Evolutionary conservation across 1,140 invertebrate species (phyloP), one percentile per base, ranked within the genome.

Genomic region (Helicoverpa zea): DNA sequence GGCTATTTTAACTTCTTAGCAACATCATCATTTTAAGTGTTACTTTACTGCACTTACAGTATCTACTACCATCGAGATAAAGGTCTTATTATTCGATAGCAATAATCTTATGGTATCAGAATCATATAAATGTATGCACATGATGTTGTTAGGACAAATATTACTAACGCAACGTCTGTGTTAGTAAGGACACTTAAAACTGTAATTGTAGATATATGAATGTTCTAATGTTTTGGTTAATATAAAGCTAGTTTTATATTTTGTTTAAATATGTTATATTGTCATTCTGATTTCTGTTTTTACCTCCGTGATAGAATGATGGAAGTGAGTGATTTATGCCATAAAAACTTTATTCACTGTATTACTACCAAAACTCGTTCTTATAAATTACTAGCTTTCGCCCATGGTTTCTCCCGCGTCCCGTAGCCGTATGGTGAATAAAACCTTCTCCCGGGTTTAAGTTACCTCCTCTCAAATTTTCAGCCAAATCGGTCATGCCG

Each of bases 81-180:
- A 68, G 14, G 64, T 68, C 64, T 68, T 68, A 68, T 51, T 68
- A 51, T n/a, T 14, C 18, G 64, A 68, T 68, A 68, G 13, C 43
- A 51, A 14, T 68, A 51, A 51, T 68, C 64, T 51, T 51, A 7
- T 16, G 29, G 1, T 66, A 66, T 66, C 63, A 66, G 10, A 23
- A 68, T 51, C 47, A n/a, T 23, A 49, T 68, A 51, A 43, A 9
- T 68, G 51, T 68, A 68, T 68, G 43, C 64, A 51, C 14, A 68
- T 10, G 9, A 23, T 68, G n/a, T 68, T 49, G 18, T 7, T 16
- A 23, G 11, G 51, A 3, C 16, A 68, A 68, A 68, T 68, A 68
- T 68, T 68, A 51, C 11, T 12, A 4, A 35, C 5, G 35, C 35
- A 16, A 47, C 30, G n/a, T 43, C 23, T 16, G 35, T 10, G 30